Evolutionary conservation across 2,113 vertebrate species (phyloP).

Genomic region (Tragelaphus scriptus): DNA sequence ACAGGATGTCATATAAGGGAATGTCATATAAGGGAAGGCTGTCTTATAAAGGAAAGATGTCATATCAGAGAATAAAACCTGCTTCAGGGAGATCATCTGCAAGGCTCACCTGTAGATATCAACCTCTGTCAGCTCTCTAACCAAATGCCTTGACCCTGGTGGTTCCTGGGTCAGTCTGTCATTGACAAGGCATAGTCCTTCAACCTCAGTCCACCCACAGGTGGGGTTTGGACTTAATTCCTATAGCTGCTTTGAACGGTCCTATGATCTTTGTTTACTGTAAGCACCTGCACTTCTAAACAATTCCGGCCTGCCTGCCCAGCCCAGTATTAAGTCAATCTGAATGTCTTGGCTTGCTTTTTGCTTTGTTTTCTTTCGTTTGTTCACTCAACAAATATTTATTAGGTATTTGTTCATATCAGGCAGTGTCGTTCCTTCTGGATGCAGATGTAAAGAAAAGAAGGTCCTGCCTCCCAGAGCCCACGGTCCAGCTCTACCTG

Average conservation of each 20-base stretch:
- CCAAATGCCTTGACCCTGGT: background rate
- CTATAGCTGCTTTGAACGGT: background rate
- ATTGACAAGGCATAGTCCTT: rapidly evolving
- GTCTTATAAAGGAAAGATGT: background rate
- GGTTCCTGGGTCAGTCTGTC: background rate
- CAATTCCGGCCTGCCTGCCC: background rate
- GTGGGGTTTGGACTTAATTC: background rate
- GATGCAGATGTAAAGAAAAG: background rate
- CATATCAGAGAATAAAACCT: background rate
- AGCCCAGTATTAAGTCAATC: background rate
- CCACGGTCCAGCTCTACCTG: background rate
- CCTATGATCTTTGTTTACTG: background rate
- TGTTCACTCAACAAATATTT: background rate
- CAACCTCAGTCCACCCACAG: background rate
- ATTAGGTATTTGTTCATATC: background rate
- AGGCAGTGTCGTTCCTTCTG: background rate
- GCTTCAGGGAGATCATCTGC: background rate
- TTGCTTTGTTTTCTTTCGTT: background rate
- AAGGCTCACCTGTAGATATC: background rate
- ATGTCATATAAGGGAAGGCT: background rate
- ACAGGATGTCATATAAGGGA: background rate
- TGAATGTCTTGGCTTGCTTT: background rate
- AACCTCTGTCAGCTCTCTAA: background rate
- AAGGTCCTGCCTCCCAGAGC: background rate
- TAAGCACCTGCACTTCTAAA: background rate